These are phyloP conservation scores for Echinometra lucunter DNA, from an alignment of 53 echinoderm and acorn worm genomes.

Conservation along the genomic window DNA sequence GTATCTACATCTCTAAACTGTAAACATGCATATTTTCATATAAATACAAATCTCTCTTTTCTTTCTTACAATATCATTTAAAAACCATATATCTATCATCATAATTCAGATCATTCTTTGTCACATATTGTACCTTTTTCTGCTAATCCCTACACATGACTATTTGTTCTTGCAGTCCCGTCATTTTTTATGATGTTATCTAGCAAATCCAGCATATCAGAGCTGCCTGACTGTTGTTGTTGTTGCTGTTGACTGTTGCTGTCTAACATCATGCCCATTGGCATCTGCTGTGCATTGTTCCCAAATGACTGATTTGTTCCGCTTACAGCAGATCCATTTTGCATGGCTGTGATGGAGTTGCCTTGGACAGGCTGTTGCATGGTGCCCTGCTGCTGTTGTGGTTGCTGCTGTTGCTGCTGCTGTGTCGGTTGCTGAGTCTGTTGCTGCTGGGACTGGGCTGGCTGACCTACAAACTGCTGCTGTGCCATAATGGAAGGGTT, in stretches of 20 bases:
- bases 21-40: slow-evolving; percentile 71
- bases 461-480: slow-evolving; percentile 69
- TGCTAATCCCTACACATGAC: background rate
- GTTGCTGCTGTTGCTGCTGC: slow-evolving; percentile 48
- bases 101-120: slow-evolving; percentile 31
- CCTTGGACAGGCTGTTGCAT: slow-evolving; percentile 44
- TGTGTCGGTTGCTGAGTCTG: slow-evolving; percentile 69
- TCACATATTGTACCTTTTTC: background rate
- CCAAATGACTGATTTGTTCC: slow-evolving; percentile 34
- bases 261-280: slow-evolving; percentile 46
- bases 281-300: slow-evolving; percentile 33
- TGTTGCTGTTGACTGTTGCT: slow-evolving; percentile 2
- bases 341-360: slow-evolving; percentile 46
- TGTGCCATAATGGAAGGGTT: slow-evolving; percentile 70
- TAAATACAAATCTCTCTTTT: slow-evolving; percentile 69
- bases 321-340: slow-evolving; percentile 21
- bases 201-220: slow-evolving; percentile 45
- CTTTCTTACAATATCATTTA: slow-evolving; percentile 51
- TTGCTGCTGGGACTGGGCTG: slow-evolving; percentile 72
- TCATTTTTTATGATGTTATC: slow-evolving; percentile 67
- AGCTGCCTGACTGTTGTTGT: slow-evolving; percentile 26
- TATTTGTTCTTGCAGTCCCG: slow-evolving; percentile 42
- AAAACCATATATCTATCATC: slow-evolving; percentile 46
- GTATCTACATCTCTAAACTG: slow-evolving; percentile 50
- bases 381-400: slow-evolving; percentile 23